Evolutionary conservation across 2,888 invertebrate species (phyloP).

Genomic region (Brassicogethes aeneus): DNA sequence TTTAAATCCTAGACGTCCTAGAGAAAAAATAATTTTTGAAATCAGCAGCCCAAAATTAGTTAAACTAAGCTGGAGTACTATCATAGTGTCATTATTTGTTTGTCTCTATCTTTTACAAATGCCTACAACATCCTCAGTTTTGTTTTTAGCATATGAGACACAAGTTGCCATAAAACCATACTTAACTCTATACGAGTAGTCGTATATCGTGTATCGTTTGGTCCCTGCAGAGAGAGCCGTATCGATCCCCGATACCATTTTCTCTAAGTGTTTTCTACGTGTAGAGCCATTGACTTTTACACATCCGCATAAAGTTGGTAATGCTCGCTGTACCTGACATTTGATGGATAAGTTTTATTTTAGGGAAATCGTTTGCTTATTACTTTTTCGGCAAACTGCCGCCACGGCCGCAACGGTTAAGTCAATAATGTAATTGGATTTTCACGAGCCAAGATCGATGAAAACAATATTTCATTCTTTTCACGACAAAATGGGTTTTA

Average conservation of each 20-base stretch:
- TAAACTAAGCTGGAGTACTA: too few species aligned
- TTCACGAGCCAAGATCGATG: background rate
- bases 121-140: too few species aligned
- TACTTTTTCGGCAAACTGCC: background rate
- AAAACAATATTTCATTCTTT: too few species aligned
- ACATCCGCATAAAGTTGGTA: constrained; percentile 12
- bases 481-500: too few species aligned
- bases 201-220: too few species aligned
- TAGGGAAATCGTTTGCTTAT: constrained; percentile 1
- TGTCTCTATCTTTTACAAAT: too few species aligned
- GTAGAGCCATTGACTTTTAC: constrained; percentile 14
- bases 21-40: too few species aligned
- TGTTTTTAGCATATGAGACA: too few species aligned
- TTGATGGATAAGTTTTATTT: constrained; percentile 11
- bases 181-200: background rate
- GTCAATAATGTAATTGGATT: constrained; percentile 1
- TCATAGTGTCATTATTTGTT: too few species aligned
- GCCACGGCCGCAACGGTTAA: background rate
- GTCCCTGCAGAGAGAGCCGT: constrained; percentile 4
- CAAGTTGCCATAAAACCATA: too few species aligned
- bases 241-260: constrained; percentile 11
- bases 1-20: too few species aligned
- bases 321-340: constrained; percentile 9
- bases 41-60: too few species aligned
- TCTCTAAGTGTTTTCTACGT: constrained; percentile 11